Percentiles rank a stretch among this genome's conserved stretches.
Evolutionary conservation across 2,113 vertebrate genomes (phyloP).

Genomic region (Takifugu bimaculatus): DNA sequence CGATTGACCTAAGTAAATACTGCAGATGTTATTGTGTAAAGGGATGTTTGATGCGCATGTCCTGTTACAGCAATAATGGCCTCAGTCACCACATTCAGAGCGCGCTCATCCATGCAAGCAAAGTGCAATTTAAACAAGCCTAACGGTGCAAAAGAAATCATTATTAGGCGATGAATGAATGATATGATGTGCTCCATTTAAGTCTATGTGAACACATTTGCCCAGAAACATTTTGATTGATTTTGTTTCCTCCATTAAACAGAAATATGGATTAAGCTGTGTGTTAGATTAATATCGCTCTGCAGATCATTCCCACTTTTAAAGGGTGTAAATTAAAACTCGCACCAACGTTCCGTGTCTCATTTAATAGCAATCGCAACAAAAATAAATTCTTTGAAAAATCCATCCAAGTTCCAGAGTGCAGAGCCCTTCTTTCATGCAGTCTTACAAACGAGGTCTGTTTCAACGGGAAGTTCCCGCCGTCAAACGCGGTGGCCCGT

Average conservation of each 20-base stretch:
- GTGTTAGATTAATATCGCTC: background rate
- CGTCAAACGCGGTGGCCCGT: background rate
- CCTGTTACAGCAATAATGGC: too few relatives aligned
- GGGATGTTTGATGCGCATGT: too few relatives aligned
- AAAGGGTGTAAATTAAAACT: slow-evolving; percentile 27
- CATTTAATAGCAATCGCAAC: background rate
- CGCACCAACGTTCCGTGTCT: background rate
- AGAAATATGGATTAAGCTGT: too few relatives aligned
- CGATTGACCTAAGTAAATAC: too few relatives aligned
- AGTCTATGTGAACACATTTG: too few relatives aligned
- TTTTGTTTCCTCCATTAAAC: too few relatives aligned
- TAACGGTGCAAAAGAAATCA: too few relatives aligned
- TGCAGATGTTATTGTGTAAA: too few relatives aligned
- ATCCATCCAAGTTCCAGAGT: background rate
- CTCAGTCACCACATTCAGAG: too few relatives aligned
- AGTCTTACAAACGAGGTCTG: background rate
- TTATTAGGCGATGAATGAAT: background rate
- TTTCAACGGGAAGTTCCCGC: slow-evolving; percentile 3
- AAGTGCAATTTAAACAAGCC: too few relatives aligned
- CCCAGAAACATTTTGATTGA: too few relatives aligned
- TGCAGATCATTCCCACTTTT: slow-evolving; percentile 26
- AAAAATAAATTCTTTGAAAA: background rate
- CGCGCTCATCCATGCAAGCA: too few relatives aligned
- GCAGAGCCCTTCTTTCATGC: background rate
- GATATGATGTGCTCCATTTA: background rate